Base-by-base conservation (phyloP, 2,888 invertebrate species). In the Dorcus hopei region DNA sequence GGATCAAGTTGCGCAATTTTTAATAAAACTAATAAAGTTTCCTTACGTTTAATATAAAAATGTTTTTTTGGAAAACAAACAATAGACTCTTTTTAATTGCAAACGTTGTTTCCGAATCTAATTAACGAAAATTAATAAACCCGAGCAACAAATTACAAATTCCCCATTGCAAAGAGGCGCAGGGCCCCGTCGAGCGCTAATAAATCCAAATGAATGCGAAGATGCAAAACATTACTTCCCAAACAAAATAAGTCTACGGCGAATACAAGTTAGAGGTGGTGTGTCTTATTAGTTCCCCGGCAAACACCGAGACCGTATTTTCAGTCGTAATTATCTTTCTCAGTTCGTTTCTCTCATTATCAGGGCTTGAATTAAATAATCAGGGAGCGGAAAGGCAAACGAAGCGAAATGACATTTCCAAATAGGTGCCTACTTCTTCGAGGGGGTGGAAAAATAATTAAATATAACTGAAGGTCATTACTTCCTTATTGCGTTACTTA, bases 331-430 rank as follows among this genome's bases (percentile, higher is more conserved):
- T 76, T 76, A 76, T 76, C 76, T 76, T 75, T 75, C 74, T 71
- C 74, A 71, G 74, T 75, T 76, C 76, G 76, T 76, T 76, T 76
- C 73, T 71, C 74, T 74, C 77, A 74, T 74, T 75, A 77, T 76
- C 73, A 74, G 73, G 71, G 71, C 71, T 68, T 70, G 75, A 77
- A 77, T 77, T 77, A 77, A 76, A 77, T 77, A 76, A 74, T 74
- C 77, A 75, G 72, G 71, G 68, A 74, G 77, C 76, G 76, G 76
- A 77, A 76, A 72, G 74, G 70, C 70, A 76, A 77, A 77, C 77
- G 77, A 75, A 74, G 75, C 73, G 76, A 73, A 70, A 75, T 74
- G 74, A 75, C 73, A 70, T 74, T 69, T 73, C 71, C 73, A 73
- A 75, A 75, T 72, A 73, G 73, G 74, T 72, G 52, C 55, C 9